phyloP scores from a whole-genome alignment of 2,888 invertebrate genomes.

The Ophioninae sp. region DNA sequence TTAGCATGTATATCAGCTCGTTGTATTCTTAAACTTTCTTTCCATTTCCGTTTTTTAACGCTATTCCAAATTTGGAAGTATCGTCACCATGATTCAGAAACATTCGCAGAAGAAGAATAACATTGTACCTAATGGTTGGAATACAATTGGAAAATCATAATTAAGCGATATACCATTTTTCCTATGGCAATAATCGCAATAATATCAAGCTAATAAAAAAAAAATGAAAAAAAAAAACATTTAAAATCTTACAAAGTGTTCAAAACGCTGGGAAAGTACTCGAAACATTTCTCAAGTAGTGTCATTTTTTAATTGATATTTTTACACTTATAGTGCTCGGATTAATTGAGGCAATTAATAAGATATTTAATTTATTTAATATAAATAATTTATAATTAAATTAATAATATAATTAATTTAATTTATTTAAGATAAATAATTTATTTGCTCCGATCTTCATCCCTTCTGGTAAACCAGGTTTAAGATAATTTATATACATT shows the following conservation, averaged over 20 bases:
- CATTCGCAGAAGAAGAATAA: not conserved
- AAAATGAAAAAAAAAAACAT: not conserved
- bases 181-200: not conserved
- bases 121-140: not conserved
- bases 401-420: too few species aligned
- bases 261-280: too few species aligned
- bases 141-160: not conserved
- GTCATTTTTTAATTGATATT: not conserved
- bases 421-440: too few species aligned
- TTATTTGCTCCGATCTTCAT: too few species aligned
- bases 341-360: too few species aligned
- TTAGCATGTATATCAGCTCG: not conserved
- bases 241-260: not conserved
- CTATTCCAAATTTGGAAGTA: not conserved
- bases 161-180: not conserved
- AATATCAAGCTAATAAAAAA: not conserved
- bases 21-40: not conserved
- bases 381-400: too few species aligned
- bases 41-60: not conserved
- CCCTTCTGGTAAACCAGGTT: too few species aligned
- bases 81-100: not conserved
- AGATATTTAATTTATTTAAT: too few species aligned
- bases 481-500: too few species aligned
- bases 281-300: too few species aligned
- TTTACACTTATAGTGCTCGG: not conserved